Base-by-base conservation (phyloP, 64 coral and sea anemone genomes). In the Montipora cactus region DNA sequence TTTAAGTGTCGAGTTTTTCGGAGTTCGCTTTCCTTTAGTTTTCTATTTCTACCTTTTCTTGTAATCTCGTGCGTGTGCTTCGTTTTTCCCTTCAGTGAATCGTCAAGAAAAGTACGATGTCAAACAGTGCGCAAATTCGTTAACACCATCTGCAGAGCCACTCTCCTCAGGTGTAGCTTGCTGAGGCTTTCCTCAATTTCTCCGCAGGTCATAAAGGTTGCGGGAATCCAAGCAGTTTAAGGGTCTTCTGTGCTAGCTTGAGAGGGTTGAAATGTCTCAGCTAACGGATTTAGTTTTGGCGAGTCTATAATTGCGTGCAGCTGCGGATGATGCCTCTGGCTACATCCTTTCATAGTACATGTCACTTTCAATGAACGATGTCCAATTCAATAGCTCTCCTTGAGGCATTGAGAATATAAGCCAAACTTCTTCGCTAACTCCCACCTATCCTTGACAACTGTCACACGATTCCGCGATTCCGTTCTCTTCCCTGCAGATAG, bases 321-420 rank as follows among this genome's bases (percentile, higher is more conserved):
- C 23, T 87, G 69, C 20, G 84, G 47, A 68, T 87, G 84, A 19
- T 87, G 83, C 16, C 18, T 71, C 48, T 37, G 37, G 9, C 49
- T 18, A 71, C 83, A 87, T 8, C 62, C 18, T 72, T 70, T 67
- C 16, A 87, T 44, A 18, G 46, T 37, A 52, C 67, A 87, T 4
- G 75, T 81, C 52, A 49, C 50, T 61, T 81, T 80, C n/a, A 51
- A 11, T 20, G 53, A 47, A 18, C 48, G 28, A 55, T 12, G 68
- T 9, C n/a, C 18, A 11, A 53, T 79, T 49, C 10, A 14, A 47
- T 90, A 55, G 0, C 8, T 21, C 20, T 64, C 59, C 16, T 90
- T 71, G 12, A 90, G 78, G 61, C 89, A 91, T 16, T 37, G 1
- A 37, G 28, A 37, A 37, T 37, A 37, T 37, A 37, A 1, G 28